Evolutionary conservation across 2,797 vertebrate genomes (phyloP), one percentile per base, ranked within the genome.

Genomic region (Danionella dracula): DNA sequence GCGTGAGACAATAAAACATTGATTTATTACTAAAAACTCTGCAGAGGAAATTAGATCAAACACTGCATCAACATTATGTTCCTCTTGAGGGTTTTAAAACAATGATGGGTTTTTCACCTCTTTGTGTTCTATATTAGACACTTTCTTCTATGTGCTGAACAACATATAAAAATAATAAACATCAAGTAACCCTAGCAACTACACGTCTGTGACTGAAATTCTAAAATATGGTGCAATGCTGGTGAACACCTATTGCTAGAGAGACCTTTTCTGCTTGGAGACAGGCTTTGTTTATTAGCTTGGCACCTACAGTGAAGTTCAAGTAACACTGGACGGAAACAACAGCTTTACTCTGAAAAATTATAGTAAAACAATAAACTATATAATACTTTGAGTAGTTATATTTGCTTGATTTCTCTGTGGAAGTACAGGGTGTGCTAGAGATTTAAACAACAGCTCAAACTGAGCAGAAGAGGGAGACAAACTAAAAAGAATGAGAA

Each of bases 21-120:
- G 45, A 72, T 74, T 61, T 74, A 66, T 72, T 68, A 46, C 29
- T 58, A 20, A 62, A 65, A 68, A 8, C 60, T 62, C 40, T 44
- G 45, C 56, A 12, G 48, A 19, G 45, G 49, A 61, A 55, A 71
- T 53, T 44, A 57, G 12, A 32, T 53, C 34, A 31, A 48, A 41
- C 40, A 34, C 29, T 34, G 41, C 23, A 44, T 40, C 42, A 34
- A 60, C 23, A 41, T 60, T 41, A 66, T 68, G 44, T 19, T 57
- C 48, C 73, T 57, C 59, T 9, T 1, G 44, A 60, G 67, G 31
- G 29, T 40, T 60, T 71, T 49, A 44, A 61, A 46, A 63, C 13
- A 38, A 60, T 34, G 19, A 41, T 54, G 15, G 29, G 27, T 9
- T 62, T 60, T 49, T 20, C 37, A 48, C 35, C 27, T 42, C 40